These are phyloP conservation scores for Turritopsis dohrnii DNA, from an alignment of 30 jellyfish, hydroid and myxozoan genomes.

Conservation along the genomic window DNA sequence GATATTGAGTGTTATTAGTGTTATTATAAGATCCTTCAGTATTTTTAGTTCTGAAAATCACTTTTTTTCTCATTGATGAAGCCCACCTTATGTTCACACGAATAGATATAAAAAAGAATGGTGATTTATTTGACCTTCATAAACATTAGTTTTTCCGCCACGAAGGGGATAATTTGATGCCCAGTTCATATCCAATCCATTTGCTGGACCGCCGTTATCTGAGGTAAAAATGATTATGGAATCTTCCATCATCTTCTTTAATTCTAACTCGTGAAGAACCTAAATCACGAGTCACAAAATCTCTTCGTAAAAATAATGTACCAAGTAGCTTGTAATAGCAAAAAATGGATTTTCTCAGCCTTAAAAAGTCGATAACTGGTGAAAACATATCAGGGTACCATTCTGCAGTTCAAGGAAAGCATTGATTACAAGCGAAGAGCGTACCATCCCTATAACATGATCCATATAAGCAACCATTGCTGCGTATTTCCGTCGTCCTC, in stretches of 20 bases:
- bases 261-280: conserved; percentile 54
- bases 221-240: conserved; percentile 81
- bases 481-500: conserved; percentile 34
- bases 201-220: conserved; percentile 97
- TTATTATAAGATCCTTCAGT: no score
- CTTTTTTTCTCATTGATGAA: no score
- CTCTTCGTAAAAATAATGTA: no score
- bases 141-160: conserved; percentile 81
- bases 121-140: conserved; percentile 52
- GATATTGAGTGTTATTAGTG: no score
- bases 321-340: no score
- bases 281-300: neutral
- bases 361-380: neutral
- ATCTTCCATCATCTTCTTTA: conserved; percentile 62
- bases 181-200: conserved; percentile 84
- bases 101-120: no score
- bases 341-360: neutral
- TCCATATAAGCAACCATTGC: conserved; percentile 42
- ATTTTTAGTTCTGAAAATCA: no score
- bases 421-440: neutral
- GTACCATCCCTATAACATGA: conserved; percentile 35
- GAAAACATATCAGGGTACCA: no score
- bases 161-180: conserved; percentile 81
- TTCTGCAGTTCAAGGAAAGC: neutral
- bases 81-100: no score